Percentiles rank a stretch among this genome's conserved stretches.
Conservation (phyloP, 2,797 vertebrate genomes). For the Chloroceryle inda region DNA sequence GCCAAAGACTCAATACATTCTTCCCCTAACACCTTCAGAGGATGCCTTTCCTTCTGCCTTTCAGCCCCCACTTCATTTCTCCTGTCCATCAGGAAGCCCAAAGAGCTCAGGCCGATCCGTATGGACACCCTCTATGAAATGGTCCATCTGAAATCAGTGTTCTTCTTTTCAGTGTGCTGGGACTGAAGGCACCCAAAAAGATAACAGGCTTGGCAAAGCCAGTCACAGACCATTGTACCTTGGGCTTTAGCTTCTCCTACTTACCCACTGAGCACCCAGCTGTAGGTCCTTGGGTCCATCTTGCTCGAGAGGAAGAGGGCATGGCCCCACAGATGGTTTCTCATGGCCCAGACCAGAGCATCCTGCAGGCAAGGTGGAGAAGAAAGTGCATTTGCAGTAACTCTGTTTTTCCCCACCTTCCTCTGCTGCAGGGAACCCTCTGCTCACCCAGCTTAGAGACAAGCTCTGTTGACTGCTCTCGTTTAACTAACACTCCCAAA, state of each 20-base stretch:
- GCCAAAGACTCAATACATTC: not conserved
- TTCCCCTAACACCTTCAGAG: not conserved
- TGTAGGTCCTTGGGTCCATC: slow-evolving; percentile 92
- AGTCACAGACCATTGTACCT: not conserved
- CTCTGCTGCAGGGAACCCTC: not conserved
- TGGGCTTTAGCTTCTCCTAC: not conserved
- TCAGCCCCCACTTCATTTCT: not conserved
- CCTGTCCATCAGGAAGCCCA: not conserved
- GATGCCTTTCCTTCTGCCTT: not conserved
- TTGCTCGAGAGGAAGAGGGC: slow-evolving; percentile 94
- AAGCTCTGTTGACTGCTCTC: not conserved
- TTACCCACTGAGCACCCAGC: slow-evolving; percentile 90
- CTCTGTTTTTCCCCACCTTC: not conserved
- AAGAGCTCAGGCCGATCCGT: not conserved
- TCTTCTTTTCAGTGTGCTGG: not conserved
- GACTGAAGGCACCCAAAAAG: not conserved
- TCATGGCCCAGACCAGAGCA: slow-evolving; percentile 92
- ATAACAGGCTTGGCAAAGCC: not conserved
- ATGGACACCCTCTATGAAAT: not conserved
- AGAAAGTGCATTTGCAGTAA: not conserved
- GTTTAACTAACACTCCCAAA: not conserved
- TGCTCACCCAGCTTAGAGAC: not conserved
- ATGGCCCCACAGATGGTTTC: slow-evolving; percentile 91
- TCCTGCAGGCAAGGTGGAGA: slow-evolving; percentile 80
- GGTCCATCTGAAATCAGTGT: not conserved